Base-by-base conservation (phyloP, 2,888 invertebrate species). In the Iselma pallidipennis region DNA sequence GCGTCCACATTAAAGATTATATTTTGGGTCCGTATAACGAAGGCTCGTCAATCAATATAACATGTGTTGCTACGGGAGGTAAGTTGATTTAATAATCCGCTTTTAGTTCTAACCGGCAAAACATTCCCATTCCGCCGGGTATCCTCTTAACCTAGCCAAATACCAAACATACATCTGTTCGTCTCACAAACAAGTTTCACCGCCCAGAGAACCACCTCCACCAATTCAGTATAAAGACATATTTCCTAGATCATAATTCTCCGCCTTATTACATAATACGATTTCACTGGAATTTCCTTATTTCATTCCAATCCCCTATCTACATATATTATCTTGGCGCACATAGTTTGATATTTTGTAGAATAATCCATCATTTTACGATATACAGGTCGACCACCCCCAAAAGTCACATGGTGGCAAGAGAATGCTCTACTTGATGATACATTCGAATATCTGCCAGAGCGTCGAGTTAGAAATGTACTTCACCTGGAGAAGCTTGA, bases 21-120 rank as follows among this genome's bases (percentile, higher is more conserved):
- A 88, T 88, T 66, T 87, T 94, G 66, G 94, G 94, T 7, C 94
- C 94, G 9, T 95, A 92, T 84, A 92, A 89, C 80, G 91, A 94
- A 80, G 94, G 94, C 51, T 88, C 91, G 61, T 88, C 89, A 31
- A 86, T 94, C 65, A 89, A 91, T 78, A 89, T 95, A 68, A 90
- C 91, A 71, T 95, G 95, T 82, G 91, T 93, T 71, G 91, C 91
- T 64, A 89, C 89, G 72, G 94, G 93, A 83, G 94, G 94, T 94
- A 85, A 85, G 87, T 77, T 56, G 64, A 68, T 71, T 57, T 54
- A 61, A 62, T 68, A 67, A 69, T 66, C 66, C 69, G 53, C 59
- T 65, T 71, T 67, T 31, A 64, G 53, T 49, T 57, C 48, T 49
- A 31, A 45, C 25, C 25, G 33, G 14, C 37, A 55, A 55, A 33